A percentile compares a stretch with the other conserved stretches of the same genome.
phyloP scores from a whole-genome alignment of 1,140 invertebrate genomes.

The Helicoverpa zea region DNA sequence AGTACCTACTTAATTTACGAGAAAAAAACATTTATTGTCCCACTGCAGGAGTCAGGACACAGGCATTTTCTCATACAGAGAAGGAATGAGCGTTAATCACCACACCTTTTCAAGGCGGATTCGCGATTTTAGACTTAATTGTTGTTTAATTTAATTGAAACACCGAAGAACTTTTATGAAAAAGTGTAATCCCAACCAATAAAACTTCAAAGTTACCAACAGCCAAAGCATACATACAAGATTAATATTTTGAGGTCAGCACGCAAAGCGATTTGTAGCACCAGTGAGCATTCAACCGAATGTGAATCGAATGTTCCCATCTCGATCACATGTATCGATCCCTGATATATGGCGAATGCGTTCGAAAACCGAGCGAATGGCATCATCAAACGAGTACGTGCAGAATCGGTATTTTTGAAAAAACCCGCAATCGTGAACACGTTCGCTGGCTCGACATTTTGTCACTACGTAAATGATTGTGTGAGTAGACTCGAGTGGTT shows the following conservation, averaged over 20 bases:
- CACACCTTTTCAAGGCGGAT: too few relatives aligned
- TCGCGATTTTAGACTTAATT: too few relatives aligned
- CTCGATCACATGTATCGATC: neutral
- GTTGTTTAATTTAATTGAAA: too few relatives aligned
- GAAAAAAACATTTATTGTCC: too few relatives aligned
- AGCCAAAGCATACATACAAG: slow-evolving; percentile 9
- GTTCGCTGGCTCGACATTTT: too few relatives aligned
- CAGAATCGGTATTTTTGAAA: neutral
- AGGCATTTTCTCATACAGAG: too few relatives aligned
- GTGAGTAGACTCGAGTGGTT: too few relatives aligned
- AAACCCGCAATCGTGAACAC: neutral
- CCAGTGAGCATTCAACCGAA: slow-evolving; percentile 14
- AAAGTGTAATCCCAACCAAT: neutral
- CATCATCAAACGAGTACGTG: slow-evolving; percentile 8
- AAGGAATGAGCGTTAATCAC: too few relatives aligned
- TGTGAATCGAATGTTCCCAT: slow-evolving; percentile 22
- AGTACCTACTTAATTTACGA: too few relatives aligned
- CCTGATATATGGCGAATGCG: slow-evolving; percentile 8
- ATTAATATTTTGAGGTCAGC: slow-evolving; percentile 30
- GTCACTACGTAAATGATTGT: too few relatives aligned
- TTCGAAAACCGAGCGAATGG: slow-evolving; percentile 9
- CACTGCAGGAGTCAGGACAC: too few relatives aligned
- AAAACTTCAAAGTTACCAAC: neutral
- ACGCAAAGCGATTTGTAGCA: slow-evolving; percentile 2
- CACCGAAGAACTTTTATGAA: too few relatives aligned